Base-by-base conservation (phyloP, 2,113 vertebrate species). In the Catharus minimus region DNA sequence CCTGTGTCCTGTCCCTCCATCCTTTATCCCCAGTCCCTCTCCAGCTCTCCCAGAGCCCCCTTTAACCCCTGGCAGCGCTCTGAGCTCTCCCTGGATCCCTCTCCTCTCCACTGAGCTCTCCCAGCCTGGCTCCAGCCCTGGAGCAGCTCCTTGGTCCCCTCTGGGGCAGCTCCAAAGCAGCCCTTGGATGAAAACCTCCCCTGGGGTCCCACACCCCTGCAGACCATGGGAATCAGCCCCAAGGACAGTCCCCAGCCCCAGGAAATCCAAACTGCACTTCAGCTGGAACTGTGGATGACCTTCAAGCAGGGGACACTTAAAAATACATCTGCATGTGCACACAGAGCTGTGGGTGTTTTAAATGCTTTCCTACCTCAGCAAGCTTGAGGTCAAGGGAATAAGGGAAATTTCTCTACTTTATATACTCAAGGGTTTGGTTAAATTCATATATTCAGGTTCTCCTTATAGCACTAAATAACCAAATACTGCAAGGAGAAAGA, bases 41-140 rank as follows among this genome's bases (percentile, higher is more conserved):
- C 23, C 83, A 62, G 64, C 56, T 61, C 83, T 55, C 46, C 46
- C 53, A n/a, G 15, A 46, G 33, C 28, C 13, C 38, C 11, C 64
- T 61, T 61, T 0, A 53, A 15, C 4, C 13, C 2, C 68, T 64
- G 39, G 0, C 4, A 46, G 47, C 10, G 50, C 32, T 58, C 76
- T 53, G 13, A 60, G 39, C 4, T 60, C n/a, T 53, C 61, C 10
- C 20, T n/a, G 38, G 60, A 74, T 0, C 52, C 56, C 30, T 33
- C 38, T 7, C 38, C 0, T 28, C 10, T 33, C 76, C 67, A 52
- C 21, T 47, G 36, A 65, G 58, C 19, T 52, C 13, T 26, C 15
- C 67, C 43, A 79, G 49, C 26, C 66, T 23, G 30, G 9, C 49
- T 61, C 55, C 83, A 61, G 68, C 33, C 58, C 24, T 3, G 24